A percentile compares a stretch with the other conserved stretches of the same genome.
Evolutionary conservation across 2,113 vertebrate species (phyloP).

Genomic region (Platycercus adscitus): DNA sequence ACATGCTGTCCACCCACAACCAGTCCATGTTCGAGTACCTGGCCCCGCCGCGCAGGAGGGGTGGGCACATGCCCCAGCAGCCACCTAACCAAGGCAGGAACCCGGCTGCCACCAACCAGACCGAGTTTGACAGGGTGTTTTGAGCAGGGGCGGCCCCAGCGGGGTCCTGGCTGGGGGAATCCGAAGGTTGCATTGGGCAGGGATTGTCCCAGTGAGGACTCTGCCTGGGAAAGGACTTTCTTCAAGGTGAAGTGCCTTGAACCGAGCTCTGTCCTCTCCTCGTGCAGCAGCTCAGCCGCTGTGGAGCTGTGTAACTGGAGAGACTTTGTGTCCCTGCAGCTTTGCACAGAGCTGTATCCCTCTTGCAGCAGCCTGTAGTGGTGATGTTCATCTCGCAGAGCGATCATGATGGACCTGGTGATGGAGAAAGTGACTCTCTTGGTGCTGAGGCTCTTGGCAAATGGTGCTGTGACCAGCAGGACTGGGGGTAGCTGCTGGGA

Average conservation of each 20-base stretch:
- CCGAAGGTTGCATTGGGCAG: constrained; percentile 60
- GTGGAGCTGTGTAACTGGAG: neutral
- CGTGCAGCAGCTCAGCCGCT: rapidly evolving
- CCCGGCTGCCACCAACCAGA: constrained; percentile 91
- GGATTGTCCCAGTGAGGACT: neutral
- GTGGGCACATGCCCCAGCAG: constrained; percentile 94
- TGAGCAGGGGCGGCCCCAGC: constrained; percentile 48
- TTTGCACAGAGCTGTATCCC: neutral
- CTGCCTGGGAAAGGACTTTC: neutral
- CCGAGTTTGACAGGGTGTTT: constrained; percentile 95
- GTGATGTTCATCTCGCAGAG: neutral
- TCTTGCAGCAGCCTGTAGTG: neutral
- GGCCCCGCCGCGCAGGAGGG: constrained; percentile 89
- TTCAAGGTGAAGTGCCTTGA: neutral
- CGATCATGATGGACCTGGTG: neutral
- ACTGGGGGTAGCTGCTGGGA: neutral
- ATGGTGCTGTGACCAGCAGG: neutral
- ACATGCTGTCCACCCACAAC: constrained; percentile 98
- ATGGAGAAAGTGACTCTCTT: neutral
- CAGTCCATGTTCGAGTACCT: constrained; percentile 99
- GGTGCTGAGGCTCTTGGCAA: neutral
- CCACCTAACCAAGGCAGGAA: constrained; percentile 93
- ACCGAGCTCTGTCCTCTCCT: neutral
- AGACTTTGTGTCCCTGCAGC: neutral
- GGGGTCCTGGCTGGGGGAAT: neutral